A percentile compares a stretch with the other conserved stretches of the same genome.
phyloP scores from a whole-genome alignment of 1,140 invertebrate species.

The Platorchestia sp. region DNA sequence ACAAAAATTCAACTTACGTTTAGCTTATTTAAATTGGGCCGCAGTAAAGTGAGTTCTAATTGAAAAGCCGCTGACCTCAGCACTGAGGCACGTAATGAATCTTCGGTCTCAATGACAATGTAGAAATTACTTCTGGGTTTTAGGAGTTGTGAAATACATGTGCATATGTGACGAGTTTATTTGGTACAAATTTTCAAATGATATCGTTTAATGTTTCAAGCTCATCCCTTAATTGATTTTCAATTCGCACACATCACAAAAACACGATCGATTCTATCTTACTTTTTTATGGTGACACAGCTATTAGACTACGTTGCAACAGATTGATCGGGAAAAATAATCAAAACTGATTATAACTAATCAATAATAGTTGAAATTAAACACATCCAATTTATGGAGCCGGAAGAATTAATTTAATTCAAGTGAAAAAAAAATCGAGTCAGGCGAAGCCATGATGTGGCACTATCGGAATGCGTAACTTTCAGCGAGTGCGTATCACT shows the following conservation, averaged over 20 bases:
- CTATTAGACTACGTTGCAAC: neutral
- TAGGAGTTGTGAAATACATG: neutral
- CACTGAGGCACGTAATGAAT: neutral
- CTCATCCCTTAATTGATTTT: neutral
- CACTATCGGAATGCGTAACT: neutral
- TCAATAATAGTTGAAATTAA: neutral
- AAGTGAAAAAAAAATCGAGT: neutral
- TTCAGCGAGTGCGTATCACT: conserved; percentile 16
- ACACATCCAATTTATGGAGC: neutral
- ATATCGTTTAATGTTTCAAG: neutral
- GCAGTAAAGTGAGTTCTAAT: neutral
- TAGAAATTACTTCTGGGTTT: neutral
- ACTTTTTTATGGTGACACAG: neutral
- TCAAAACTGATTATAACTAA: too few species aligned
- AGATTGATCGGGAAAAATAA: neutral
- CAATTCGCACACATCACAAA: neutral
- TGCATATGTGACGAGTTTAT: neutral
- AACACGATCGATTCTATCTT: neutral
- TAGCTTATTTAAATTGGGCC: neutral
- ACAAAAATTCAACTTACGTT: too few species aligned
- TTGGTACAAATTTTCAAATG: neutral
- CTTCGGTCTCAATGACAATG: neutral
- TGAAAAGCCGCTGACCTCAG: neutral
- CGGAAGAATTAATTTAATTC: neutral
- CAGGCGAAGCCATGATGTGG: neutral